phyloP scores from a whole-genome alignment of 2,797 vertebrate genomes.

The Cossypha polioptera region DNA sequence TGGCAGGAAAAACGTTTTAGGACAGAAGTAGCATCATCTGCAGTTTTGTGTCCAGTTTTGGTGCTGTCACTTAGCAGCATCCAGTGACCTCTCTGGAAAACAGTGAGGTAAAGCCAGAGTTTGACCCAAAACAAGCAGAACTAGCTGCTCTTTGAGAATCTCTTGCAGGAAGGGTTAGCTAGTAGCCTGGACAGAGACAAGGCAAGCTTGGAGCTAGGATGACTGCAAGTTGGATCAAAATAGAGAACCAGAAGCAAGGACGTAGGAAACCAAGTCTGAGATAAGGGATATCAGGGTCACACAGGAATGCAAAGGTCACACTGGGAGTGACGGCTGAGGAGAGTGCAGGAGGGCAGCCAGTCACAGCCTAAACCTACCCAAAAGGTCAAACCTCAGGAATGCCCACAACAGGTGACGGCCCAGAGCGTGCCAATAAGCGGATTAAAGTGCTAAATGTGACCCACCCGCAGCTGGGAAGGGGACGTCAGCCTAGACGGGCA shows the following conservation, averaged over 20 bases:
- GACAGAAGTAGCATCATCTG: background rate
- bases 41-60: background rate
- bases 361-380: background rate
- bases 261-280: rapidly evolving
- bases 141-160: background rate
- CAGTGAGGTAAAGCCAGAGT: background rate
- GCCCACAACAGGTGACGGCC: background rate
- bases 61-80: background rate
- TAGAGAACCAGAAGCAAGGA: background rate
- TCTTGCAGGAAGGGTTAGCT: background rate
- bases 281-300: background rate
- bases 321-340: rapidly evolving
- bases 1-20: background rate
- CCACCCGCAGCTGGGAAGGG: background rate
- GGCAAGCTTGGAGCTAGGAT: background rate
- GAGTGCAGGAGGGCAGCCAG: too few species aligned
- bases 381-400: background rate
- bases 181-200: background rate
- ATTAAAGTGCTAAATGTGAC: background rate
- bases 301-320: background rate
- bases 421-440: rapidly evolving
- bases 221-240: background rate
- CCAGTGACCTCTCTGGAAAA: background rate
- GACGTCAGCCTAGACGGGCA: background rate
- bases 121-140: background rate